Conservation (phyloP, 2,888 invertebrate genomes). For the Oscheius sp. region DNA sequence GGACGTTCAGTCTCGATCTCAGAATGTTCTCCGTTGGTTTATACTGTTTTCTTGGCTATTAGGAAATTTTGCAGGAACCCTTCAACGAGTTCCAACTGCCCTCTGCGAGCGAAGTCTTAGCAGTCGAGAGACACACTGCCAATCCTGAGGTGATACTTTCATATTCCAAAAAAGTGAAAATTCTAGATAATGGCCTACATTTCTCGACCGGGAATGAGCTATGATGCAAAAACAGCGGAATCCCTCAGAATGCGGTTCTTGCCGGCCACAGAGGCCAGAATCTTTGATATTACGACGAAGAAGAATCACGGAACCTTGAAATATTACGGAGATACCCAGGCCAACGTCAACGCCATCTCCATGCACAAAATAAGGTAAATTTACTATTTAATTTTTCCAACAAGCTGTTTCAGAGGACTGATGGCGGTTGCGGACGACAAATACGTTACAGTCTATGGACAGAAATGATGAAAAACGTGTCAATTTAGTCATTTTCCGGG, state of each 20-base stretch:
- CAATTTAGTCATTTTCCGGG: neutral
- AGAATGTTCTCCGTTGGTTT: conserved; percentile 30
- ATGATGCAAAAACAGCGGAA: neutral
- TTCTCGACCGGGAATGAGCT: conserved; percentile 1
- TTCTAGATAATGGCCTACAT: conserved; percentile 12
- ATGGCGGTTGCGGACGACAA: conserved; percentile 35
- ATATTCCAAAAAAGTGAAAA: neutral
- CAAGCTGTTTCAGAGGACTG: conserved; percentile 12
- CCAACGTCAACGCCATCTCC: neutral
- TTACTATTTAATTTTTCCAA: neutral
- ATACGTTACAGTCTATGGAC: conserved; percentile 22
- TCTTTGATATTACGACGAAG: neutral
- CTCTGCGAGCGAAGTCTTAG: neutral
- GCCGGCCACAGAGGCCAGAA: conserved; percentile 5
- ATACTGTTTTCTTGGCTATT: neutral
- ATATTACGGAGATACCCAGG: neutral
- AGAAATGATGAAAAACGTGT: conserved; percentile 6
- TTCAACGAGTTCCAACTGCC: conserved; percentile 7
- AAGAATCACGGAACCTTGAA: neutral
- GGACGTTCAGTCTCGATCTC: conserved; percentile 16
- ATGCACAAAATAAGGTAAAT: conserved; percentile 5
- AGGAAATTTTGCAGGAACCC: conserved; percentile 11
- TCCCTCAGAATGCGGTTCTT: neutral
- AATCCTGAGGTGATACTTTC: neutral
- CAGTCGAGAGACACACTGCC: conserved; percentile 5